phyloP scores from a whole-genome alignment of 1,140 invertebrate species.

The Euura saliciscinereae region DNA sequence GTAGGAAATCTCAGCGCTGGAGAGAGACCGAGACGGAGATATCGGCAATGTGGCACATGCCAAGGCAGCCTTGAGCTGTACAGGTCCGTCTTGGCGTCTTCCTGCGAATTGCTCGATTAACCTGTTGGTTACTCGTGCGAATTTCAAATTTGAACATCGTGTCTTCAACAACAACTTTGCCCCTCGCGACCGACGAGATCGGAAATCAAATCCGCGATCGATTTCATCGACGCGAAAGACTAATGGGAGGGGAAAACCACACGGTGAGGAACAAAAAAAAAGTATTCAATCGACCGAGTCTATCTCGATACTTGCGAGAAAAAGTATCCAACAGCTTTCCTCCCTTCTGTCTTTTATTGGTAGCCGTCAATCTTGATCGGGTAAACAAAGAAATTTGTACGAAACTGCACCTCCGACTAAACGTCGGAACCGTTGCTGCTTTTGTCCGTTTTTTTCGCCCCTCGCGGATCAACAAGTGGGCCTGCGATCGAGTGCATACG shows the following conservation, averaged over 20 bases:
- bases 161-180: not conserved
- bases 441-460: not conserved
- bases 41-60: conserved; percentile 15
- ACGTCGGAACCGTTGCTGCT: no score
- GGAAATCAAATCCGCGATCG: no score
- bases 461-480: not conserved
- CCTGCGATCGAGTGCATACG: not conserved
- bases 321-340: no score
- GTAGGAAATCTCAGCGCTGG: not conserved
- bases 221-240: no score
- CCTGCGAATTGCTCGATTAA: not conserved
- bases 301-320: no score
- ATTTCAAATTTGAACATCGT: not conserved
- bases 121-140: not conserved
- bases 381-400: not conserved
- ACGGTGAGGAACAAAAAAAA: no score
- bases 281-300: no score
- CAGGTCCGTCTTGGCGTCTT: not conserved
- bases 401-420: not conserved
- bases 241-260: no score
- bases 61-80: conserved; percentile 4
- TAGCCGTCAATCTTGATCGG: no score
- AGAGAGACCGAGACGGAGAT: conserved; percentile 8
- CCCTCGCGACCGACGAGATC: not conserved
- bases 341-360: no score